Conservation (phyloP, 2,113 vertebrate genomes). For the Passer domesticus region DNA sequence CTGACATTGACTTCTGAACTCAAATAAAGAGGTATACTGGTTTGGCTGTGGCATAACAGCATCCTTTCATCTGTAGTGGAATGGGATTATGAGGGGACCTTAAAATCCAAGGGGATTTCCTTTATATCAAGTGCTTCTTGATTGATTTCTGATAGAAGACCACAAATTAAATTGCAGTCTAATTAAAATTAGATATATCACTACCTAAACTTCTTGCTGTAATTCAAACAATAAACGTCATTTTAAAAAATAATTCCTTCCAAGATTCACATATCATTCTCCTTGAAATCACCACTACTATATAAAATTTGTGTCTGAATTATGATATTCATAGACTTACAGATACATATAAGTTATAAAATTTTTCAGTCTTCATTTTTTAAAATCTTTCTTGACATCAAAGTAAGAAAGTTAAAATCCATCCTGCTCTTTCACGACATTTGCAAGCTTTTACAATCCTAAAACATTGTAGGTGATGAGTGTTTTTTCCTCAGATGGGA, state of each 20-base stretch:
- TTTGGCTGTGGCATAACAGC: neutral
- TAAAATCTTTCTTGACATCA: neutral
- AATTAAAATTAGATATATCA: neutral
- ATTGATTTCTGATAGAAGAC: neutral
- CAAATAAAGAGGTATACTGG: neutral
- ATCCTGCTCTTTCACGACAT: neutral
- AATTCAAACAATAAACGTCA: neutral
- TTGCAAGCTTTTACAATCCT: neutral
- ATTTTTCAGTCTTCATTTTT: neutral
- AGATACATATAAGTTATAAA: neutral
- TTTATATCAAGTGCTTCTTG: neutral
- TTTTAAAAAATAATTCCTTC: neutral
- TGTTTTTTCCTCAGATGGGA: constrained; percentile 10
- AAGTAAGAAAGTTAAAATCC: constrained; percentile 2
- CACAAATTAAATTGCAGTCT: neutral
- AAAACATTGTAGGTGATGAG: neutral
- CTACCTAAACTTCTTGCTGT: neutral
- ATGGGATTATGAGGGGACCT: neutral
- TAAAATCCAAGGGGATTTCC: neutral
- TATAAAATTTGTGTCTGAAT: constrained; percentile 3
- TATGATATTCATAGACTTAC: neutral
- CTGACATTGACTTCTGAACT: neutral
- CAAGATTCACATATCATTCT: neutral
- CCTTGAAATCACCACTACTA: neutral
- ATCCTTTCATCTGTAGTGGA: neutral